These are phyloP conservation scores for Scotopteryx bipunctaria DNA, from an alignment of 2,888 invertebrate species.

Conservation along the genomic window DNA sequence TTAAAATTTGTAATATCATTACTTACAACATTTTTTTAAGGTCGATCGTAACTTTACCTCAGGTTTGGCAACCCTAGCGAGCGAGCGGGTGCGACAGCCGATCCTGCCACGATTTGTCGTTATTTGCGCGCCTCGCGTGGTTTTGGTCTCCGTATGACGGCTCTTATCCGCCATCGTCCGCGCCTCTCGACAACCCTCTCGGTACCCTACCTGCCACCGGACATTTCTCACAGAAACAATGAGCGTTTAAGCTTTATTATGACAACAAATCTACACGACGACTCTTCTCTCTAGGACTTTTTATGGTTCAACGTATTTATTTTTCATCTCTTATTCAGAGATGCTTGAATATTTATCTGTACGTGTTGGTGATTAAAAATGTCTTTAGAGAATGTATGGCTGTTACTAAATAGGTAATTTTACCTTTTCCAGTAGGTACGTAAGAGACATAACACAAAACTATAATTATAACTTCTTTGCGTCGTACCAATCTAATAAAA, in stretches of 20 bases:
- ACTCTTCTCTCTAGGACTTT: slow-evolving; percentile 36
- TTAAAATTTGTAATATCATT: too few species aligned
- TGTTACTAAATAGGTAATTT: neutral
- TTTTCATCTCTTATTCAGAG: slow-evolving; percentile 27
- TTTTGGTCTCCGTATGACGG: slow-evolving; percentile 58
- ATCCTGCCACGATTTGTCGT: slow-evolving; percentile 76
- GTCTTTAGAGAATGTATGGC: neutral
- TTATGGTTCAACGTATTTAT: slow-evolving; percentile 36
- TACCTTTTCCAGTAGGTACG: too few species aligned
- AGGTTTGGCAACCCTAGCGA: slow-evolving; percentile 14
- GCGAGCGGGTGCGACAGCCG: slow-evolving; percentile 35
- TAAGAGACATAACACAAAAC: neutral
- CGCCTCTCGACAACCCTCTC: slow-evolving; percentile 62
- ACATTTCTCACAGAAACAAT: slow-evolving; percentile 79
- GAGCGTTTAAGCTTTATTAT: slow-evolving; percentile 75
- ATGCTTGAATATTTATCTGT: slow-evolving; percentile 19
- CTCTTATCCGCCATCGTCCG: slow-evolving; percentile 76
- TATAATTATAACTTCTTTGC: too few species aligned
- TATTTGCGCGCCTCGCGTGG: slow-evolving; percentile 59
- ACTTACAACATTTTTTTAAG: too few species aligned
- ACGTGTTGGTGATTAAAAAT: slow-evolving; percentile 21
- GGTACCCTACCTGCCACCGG: slow-evolving; percentile 56
- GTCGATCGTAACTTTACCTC: neutral
- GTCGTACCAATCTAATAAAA: too few species aligned
- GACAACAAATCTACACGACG: slow-evolving; percentile 55